phyloP scores from a whole-genome alignment of 2,113 vertebrate species.

The Myiopsitta monachus region DNA sequence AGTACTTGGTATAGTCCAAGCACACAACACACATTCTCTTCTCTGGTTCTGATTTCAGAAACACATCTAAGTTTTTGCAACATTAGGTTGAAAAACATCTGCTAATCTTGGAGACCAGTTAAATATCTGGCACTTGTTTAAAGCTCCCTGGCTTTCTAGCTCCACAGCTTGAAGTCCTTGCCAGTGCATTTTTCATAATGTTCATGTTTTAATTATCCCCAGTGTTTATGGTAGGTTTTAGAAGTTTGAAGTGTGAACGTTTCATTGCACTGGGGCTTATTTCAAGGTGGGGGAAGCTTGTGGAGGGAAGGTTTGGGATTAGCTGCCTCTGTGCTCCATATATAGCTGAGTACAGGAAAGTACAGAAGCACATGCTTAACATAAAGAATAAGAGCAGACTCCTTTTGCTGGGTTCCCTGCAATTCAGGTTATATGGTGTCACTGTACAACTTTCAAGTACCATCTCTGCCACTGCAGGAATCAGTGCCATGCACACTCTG shows the following conservation, averaged over 20 bases:
- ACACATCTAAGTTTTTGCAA: neutral
- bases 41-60: constrained; percentile 32
- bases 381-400: neutral
- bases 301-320: neutral
- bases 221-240: neutral
- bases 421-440: neutral
- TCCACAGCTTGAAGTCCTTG: neutral
- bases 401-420: neutral
- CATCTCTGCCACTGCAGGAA: neutral
- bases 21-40: neutral
- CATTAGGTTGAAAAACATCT: constrained; percentile 11
- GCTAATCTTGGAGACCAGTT: constrained; percentile 23
- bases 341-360: neutral
- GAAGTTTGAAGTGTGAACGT: neutral
- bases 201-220: neutral
- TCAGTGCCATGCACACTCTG: fast-evolving
- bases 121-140: constrained; percentile 30
- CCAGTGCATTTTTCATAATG: neutral
- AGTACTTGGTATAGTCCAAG: neutral
- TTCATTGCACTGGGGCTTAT: neutral
- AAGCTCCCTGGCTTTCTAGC: constrained; percentile 35
- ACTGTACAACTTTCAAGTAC: neutral
- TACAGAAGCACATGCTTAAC: neutral
- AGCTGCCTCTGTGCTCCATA: neutral
- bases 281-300: neutral